Base-by-base conservation (phyloP, 2,113 vertebrate genomes). In the Larimichthys crocea region DNA sequence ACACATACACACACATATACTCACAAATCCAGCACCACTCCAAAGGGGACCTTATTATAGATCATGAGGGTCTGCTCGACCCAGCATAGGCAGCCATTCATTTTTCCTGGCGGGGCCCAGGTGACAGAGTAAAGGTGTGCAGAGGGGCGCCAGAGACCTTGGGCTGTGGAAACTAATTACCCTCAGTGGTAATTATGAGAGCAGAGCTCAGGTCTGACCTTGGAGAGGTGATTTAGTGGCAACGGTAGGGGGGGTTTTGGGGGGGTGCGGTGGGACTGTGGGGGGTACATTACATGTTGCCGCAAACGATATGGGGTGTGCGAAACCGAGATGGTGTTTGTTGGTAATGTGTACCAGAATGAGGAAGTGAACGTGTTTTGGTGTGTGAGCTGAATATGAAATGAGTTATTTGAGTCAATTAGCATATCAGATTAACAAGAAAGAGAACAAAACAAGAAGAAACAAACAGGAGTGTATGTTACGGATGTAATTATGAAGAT, bases 151-250 rank as follows among this genome's bases (percentile, higher is more conserved):
- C 64, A 29, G 86, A 86, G 90, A 88, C 89, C 89, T 75, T 59
- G 82, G 81, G 86, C 89, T 81, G 88, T 83, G 83, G 82, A 88
- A 92, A 90, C 88, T 92, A 93, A 93, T 93, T 91, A 92, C 92
- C 88, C 92, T 93, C 89, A 84, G 89, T 88, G 88, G 90, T 92
- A 91, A 92, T 93, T 92, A 92, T 91, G 85, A 89, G 84, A 80
- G 75, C 73, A 72, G 48, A 70, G 85, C 75, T 82, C 12, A 40
- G 35, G 35, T 40, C 35, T 40, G 35, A 40, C 35, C 35, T 40
- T 91, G 92, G 84, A 78, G 53, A 79, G 79, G 78, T 86, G 85
- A 88, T 82, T 86, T 73, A 76, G 78, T 61, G 75, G 66, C 66
- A 70, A 40, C 7, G 35, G 35, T 40, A 29, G 31, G 44, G 52